A percentile compares a stretch with the other conserved stretches of the same genome.
Conservation (phyloP, 2,888 invertebrate genomes). For the Phaonia tiefii region DNA sequence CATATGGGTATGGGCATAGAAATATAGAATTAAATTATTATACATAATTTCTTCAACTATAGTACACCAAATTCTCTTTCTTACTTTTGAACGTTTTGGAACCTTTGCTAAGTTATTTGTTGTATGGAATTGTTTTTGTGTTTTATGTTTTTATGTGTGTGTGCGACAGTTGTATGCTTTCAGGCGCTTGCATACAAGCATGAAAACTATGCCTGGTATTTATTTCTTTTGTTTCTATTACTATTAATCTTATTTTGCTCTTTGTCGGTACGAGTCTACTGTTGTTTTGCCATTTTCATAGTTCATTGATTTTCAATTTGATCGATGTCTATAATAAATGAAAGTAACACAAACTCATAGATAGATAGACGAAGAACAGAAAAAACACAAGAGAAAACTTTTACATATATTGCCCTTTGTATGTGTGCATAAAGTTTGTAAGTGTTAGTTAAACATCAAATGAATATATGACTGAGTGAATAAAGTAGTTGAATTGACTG, state of each 20-base stretch:
- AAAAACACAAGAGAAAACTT: too few species aligned
- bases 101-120: too few species aligned
- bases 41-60: too few species aligned
- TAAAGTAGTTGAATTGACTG: too few species aligned
- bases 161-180: too few species aligned
- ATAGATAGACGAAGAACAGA: too few species aligned
- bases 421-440: not conserved
- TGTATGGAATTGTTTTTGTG: too few species aligned
- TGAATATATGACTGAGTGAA: conserved; percentile 3
- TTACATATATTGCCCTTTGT: not conserved
- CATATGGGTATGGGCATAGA: too few species aligned
- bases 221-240: conserved; percentile 11
- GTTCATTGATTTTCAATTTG: conserved; percentile 80
- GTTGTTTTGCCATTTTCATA: conserved; percentile 73
- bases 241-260: conserved; percentile 51
- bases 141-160: too few species aligned
- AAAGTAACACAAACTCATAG: conserved; percentile 58
- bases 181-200: not conserved
- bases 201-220: conserved; percentile 8
- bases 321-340: conserved; percentile 78
- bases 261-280: conserved; percentile 20
- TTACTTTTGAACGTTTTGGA: too few species aligned
- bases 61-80: too few species aligned
- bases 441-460: conserved; percentile 4
- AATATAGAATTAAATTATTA: too few species aligned